These are phyloP conservation scores for Actinernus sp. DNA, from an alignment of 92 coral and sea anemone genomes.

Conservation along the genomic window DNA sequence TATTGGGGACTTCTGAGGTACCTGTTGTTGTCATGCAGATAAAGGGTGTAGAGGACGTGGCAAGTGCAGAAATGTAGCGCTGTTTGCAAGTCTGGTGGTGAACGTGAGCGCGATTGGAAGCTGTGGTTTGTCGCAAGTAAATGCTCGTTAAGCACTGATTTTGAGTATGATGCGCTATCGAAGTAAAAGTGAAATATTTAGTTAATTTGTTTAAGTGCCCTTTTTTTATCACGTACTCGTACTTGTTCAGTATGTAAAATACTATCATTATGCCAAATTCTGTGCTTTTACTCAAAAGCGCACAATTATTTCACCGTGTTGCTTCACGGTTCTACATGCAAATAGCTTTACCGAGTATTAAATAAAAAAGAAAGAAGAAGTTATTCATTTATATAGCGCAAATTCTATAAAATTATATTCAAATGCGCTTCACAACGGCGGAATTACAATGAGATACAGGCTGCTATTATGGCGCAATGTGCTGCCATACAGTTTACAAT, in stretches of 20 bases:
- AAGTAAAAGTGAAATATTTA: too few relatives aligned
- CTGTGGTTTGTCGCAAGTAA: not conserved
- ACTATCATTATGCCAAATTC: conserved; percentile 2
- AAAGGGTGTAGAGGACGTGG: not conserved
- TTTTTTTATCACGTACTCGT: not conserved
- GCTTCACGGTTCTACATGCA: not conserved
- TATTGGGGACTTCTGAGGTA: not conserved
- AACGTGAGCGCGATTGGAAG: not conserved
- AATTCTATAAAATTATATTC: too few relatives aligned
- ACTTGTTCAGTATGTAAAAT: not conserved
- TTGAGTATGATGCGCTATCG: too few relatives aligned
- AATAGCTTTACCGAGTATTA: too few relatives aligned
- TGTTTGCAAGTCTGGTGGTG: not conserved
- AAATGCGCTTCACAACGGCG: too few relatives aligned
- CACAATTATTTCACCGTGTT: conserved; percentile 3
- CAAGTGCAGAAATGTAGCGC: conserved; percentile 3
- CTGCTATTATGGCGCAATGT: too few relatives aligned
- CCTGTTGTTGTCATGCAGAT: not conserved
- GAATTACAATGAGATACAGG: too few relatives aligned
- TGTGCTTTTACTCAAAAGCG: conserved; percentile 6
- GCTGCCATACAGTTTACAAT: too few relatives aligned
- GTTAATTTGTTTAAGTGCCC: too few relatives aligned
- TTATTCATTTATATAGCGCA: too few relatives aligned
- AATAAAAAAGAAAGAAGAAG: too few relatives aligned
- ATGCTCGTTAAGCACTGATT: too few relatives aligned